These are phyloP conservation scores for Nineta flava DNA, from an alignment of 2,888 invertebrate species.

Conservation along the genomic window DNA sequence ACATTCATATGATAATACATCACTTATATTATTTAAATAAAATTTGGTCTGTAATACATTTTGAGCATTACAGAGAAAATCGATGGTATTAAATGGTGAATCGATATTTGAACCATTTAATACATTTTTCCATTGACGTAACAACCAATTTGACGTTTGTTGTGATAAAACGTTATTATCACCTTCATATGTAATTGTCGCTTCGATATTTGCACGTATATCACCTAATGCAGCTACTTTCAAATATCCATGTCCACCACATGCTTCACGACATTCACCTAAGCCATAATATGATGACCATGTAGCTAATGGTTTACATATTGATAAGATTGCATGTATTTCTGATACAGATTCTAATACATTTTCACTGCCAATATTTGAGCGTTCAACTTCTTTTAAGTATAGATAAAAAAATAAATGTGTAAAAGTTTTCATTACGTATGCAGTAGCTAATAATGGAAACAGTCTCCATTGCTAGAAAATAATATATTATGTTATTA, in stretches of 20 bases:
- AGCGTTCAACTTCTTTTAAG: conserved; percentile 49
- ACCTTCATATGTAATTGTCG: conserved; percentile 83
- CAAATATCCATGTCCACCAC: conserved; percentile 76
- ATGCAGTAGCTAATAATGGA: conserved; percentile 56
- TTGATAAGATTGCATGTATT: conserved; percentile 52
- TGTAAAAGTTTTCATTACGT: conserved; percentile 48
- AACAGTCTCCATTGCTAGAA: conserved; percentile 68
- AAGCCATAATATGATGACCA: conserved; percentile 63
- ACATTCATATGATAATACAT: conserved; percentile 26
- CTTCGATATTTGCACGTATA: conserved; percentile 73
- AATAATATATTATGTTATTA: conserved; percentile 7
- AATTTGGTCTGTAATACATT: conserved; percentile 30
- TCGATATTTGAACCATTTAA: conserved; percentile 30
- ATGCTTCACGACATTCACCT: conserved; percentile 72
- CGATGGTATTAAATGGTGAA: conserved; percentile 54
- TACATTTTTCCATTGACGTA: conserved; percentile 45
- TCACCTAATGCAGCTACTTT: conserved; percentile 73
- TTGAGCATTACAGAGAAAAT: conserved; percentile 43
- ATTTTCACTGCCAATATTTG: conserved; percentile 26
- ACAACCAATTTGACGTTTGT: conserved; percentile 77
- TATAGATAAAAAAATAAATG: conserved; percentile 47
- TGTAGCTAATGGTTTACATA: conserved; percentile 51
- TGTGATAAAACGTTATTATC: conserved; percentile 87
- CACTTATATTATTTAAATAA: conserved; percentile 17
- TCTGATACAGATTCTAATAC: conserved; percentile 42